phyloP scores from a whole-genome alignment of 1,140 invertebrate genomes.

The Hirudo medicinalis region DNA sequence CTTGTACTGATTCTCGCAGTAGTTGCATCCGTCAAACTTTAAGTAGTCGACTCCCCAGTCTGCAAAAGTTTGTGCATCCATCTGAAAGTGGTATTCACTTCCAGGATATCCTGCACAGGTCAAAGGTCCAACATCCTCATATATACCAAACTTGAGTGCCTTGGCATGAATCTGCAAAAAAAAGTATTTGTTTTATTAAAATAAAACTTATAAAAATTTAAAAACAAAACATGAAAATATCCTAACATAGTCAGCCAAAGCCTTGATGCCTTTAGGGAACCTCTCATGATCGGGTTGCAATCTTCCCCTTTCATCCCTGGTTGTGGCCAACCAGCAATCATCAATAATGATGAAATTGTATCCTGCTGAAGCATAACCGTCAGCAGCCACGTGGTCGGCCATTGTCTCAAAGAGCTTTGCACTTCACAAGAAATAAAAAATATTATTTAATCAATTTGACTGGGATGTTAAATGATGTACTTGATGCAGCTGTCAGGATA shows the following conservation, averaged over 20 bases:
- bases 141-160: constrained; percentile 89
- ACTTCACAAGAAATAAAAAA: constrained; percentile 44
- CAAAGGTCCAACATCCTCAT: constrained; percentile 86
- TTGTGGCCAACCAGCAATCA: constrained; percentile 79
- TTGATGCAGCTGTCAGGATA: constrained; percentile 40
- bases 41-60: constrained; percentile 92
- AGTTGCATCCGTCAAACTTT: constrained; percentile 88
- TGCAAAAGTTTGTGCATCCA: constrained; percentile 81
- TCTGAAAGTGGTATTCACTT: constrained; percentile 66
- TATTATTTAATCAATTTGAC: constrained; percentile 24
- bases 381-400: constrained; percentile 70
- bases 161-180: constrained; percentile 65
- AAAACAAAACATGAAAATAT: neutral
- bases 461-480: constrained; percentile 23
- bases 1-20: constrained; percentile 52
- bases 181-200: neutral
- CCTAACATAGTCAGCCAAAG: constrained; percentile 69
- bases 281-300: constrained; percentile 65
- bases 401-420: constrained; percentile 76
- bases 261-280: constrained; percentile 78
- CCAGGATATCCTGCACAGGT: constrained; percentile 92
- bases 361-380: constrained; percentile 71
- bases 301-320: constrained; percentile 56
- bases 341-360: constrained; percentile 85
- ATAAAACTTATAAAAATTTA: constrained; percentile 1